A percentile compares a stretch with the other conserved stretches of the same genome.
Evolutionary conservation across 2,113 vertebrate species (phyloP).

Genomic region (Heloderma charlesbogerti): DNA sequence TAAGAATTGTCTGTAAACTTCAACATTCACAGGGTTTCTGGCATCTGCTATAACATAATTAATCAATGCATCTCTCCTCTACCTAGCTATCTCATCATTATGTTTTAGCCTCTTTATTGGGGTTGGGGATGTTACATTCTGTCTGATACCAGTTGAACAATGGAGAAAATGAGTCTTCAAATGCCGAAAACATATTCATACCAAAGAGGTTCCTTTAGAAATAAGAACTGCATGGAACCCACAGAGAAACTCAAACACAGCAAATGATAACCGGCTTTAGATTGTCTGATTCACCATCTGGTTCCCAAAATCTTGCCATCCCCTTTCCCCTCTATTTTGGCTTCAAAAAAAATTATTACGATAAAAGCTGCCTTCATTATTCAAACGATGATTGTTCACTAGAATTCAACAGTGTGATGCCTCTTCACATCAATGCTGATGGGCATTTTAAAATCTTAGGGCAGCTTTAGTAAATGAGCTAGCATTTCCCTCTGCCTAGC

Average conservation of each 20-base stretch:
- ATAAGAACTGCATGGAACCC: slow-evolving; percentile 24
- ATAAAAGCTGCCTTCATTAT: slow-evolving; percentile 37
- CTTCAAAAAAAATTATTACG: not conserved
- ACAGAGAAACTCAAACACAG: not conserved
- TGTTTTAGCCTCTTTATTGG: not conserved
- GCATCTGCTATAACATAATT: not conserved
- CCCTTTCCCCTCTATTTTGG: not conserved
- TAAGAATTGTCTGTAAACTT: not conserved
- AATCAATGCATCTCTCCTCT: not conserved
- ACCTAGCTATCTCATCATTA: not conserved
- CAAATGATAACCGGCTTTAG: not conserved
- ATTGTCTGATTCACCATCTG: not conserved
- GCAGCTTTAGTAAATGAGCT: slow-evolving; percentile 11
- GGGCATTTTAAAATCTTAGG: slow-evolving; percentile 10
- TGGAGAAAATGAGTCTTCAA: not conserved
- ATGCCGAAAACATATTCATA: not conserved
- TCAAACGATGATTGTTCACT: slow-evolving; percentile 17
- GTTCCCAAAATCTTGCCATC: slow-evolving; percentile 30
- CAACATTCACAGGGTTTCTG: not conserved
- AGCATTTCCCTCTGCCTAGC: slow-evolving; percentile 17
- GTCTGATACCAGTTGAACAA: fast-evolving
- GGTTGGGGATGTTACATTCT: not conserved
- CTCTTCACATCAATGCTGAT: not conserved
- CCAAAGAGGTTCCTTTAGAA: not conserved
- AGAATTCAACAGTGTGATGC: not conserved